These are phyloP conservation scores for Kryptolebias marmoratus DNA, from an alignment of 2,113 vertebrate species.

Conservation along the genomic window DNA sequence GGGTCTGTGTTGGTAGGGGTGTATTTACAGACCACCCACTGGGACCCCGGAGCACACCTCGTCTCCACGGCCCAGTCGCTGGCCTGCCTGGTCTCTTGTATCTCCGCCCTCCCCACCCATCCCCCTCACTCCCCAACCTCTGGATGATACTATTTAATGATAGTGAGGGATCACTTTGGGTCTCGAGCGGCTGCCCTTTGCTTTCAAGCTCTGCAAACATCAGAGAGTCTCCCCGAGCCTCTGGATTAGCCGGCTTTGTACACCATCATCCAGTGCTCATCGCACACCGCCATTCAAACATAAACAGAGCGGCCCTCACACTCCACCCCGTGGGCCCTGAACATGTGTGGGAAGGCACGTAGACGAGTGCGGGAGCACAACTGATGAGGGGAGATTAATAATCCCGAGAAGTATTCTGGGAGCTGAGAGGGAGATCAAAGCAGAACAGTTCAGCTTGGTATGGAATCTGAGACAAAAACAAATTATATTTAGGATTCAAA, in stretches of 20 bases:
- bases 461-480: slow-evolving; percentile 42
- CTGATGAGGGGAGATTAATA: slow-evolving; percentile 47
- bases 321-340: slow-evolving; percentile 60
- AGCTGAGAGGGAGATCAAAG: slow-evolving; percentile 67
- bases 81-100: slow-evolving; percentile 50
- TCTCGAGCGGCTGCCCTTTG: slow-evolving; percentile 65
- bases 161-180: slow-evolving; percentile 79
- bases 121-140: slow-evolving; percentile 5
- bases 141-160: slow-evolving; percentile 79
- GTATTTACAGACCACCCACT: slow-evolving; percentile 77
- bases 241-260: slow-evolving; percentile 75
- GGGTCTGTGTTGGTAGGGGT: background rate
- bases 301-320: slow-evolving; percentile 80
- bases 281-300: slow-evolving; percentile 72
- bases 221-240: slow-evolving; percentile 70
- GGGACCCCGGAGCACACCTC: slow-evolving; percentile 59
- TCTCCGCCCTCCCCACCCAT: slow-evolving; percentile 33
- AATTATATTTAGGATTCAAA: slow-evolving; percentile 34
- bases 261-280: slow-evolving; percentile 79
- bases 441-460: slow-evolving; percentile 28
- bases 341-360: slow-evolving; percentile 65
- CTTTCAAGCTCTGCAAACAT: slow-evolving; percentile 79
- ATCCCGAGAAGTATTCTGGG: slow-evolving; percentile 54
- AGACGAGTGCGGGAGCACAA: slow-evolving; percentile 54
- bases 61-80: slow-evolving; percentile 46